phyloP scores from a whole-genome alignment of 1,140 invertebrate genomes.

The Hesperophylax magnus region DNA sequence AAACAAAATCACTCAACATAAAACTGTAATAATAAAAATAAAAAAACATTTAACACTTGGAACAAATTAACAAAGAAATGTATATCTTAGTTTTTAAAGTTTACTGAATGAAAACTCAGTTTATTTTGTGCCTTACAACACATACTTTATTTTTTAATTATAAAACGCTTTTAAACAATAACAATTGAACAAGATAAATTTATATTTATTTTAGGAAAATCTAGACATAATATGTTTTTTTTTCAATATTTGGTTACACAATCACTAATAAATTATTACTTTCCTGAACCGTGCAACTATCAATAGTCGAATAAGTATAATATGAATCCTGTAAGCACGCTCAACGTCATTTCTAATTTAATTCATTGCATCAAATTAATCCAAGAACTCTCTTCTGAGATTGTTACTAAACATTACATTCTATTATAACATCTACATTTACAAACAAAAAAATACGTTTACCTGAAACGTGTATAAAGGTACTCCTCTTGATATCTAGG shows the following conservation, averaged over 20 bases:
- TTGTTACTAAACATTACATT: too few species aligned
- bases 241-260: slow-evolving; percentile 44
- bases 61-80: background rate
- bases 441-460: too few species aligned
- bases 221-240: slow-evolving; percentile 21
- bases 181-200: slow-evolving; percentile 55
- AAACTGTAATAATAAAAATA: background rate
- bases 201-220: slow-evolving; percentile 43
- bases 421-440: too few species aligned
- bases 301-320: slow-evolving; percentile 23
- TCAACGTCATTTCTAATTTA: background rate
- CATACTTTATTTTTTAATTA: slow-evolving; percentile 53
- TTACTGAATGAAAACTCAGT: slow-evolving; percentile 36
- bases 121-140: slow-evolving; percentile 44
- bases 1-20: background rate
- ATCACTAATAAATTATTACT: slow-evolving; percentile 39
- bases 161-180: slow-evolving; percentile 56
- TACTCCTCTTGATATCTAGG: too few species aligned
- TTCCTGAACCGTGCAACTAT: slow-evolving; percentile 34
- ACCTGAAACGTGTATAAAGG: too few species aligned
- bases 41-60: background rate
- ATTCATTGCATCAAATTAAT: too few species aligned
- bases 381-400: too few species aligned
- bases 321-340: slow-evolving; percentile 39
- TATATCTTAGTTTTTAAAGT: background rate